A percentile compares a stretch with the other conserved stretches of the same genome.
These are phyloP conservation scores for Poeciliopsis infans DNA, from an alignment of 2,797 vertebrate genomes.

Conservation along the genomic window DNA sequence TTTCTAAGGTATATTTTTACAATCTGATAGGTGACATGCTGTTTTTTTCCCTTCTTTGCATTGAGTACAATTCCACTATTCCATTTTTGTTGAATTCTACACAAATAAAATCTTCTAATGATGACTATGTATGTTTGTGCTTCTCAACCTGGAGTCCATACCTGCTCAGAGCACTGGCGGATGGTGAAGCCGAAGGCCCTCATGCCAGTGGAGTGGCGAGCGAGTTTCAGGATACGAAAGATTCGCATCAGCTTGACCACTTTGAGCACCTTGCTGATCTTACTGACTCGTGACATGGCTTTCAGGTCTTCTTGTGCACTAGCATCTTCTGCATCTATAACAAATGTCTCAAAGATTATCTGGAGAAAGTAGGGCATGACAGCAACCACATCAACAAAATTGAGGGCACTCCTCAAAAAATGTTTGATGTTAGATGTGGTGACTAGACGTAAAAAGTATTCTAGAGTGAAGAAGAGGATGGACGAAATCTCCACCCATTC, in stretches of 20 bases:
- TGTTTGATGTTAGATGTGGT: conserved; percentile 84
- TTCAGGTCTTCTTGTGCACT: conserved; percentile 87
- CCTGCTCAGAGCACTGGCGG: conserved; percentile 92
- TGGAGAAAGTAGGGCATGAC: conserved; percentile 93
- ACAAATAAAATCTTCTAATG: background rate
- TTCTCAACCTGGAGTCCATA: conserved; percentile 56
- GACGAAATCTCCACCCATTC: conserved; percentile 87
- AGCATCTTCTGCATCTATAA: conserved; percentile 76
- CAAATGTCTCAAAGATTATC: conserved; percentile 85
- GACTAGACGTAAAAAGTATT: conserved; percentile 87
- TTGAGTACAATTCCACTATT: background rate
- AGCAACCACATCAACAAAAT: conserved; percentile 89
- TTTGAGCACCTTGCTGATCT: conserved; percentile 92
- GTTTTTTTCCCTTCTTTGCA: background rate
- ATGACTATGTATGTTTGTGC: background rate
- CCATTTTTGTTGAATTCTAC: background rate
- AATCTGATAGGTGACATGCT: background rate
- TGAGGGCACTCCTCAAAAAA: conserved; percentile 87
- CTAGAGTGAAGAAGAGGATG: conserved; percentile 89
- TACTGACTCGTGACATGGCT: conserved; percentile 88
- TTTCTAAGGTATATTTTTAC: background rate
- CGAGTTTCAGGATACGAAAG: conserved; percentile 92
- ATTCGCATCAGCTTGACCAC: conserved; percentile 91
- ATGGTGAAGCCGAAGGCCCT: conserved; percentile 92
- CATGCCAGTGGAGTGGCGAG: conserved; percentile 92